phyloP scores from a whole-genome alignment of 2,113 vertebrate genomes.

The Hippolais icterina region DNA sequence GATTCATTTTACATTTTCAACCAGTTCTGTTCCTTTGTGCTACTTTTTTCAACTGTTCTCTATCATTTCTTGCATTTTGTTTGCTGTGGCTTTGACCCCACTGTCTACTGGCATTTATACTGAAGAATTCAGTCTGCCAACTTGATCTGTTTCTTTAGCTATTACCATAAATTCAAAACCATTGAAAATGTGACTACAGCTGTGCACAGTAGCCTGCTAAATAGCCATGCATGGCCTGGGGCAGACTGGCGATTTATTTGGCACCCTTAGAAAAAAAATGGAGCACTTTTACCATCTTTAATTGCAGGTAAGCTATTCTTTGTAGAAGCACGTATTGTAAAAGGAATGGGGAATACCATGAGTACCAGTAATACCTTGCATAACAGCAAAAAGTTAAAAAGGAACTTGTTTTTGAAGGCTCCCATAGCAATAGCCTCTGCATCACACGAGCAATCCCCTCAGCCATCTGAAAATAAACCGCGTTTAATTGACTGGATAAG shows the following conservation, averaged over 20 bases:
- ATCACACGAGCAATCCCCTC: constrained; percentile 50
- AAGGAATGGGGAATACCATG: constrained; percentile 60
- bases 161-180: neutral
- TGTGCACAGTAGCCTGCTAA: neutral
- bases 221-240: neutral
- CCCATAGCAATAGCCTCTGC: neutral
- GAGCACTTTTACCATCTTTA: neutral
- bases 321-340: constrained; percentile 37
- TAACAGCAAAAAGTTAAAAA: constrained; percentile 63
- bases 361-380: constrained; percentile 65
- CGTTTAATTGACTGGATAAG: constrained; percentile 63
- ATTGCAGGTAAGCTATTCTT: constrained; percentile 27
- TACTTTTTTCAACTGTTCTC: neutral
- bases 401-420: constrained; percentile 41
- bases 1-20: neutral
- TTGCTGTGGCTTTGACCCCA: neutral
- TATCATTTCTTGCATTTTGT: neutral
- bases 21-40: neutral
- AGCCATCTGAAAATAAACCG: constrained; percentile 40
- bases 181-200: neutral
- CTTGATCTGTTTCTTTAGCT: neutral
- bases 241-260: neutral
- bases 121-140: neutral
- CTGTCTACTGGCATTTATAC: neutral
- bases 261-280: neutral